Percentiles rank a stretch among this genome's conserved stretches.
Conservation (phyloP, 2,113 vertebrate species). For the Amblyopsis rosae region DNA sequence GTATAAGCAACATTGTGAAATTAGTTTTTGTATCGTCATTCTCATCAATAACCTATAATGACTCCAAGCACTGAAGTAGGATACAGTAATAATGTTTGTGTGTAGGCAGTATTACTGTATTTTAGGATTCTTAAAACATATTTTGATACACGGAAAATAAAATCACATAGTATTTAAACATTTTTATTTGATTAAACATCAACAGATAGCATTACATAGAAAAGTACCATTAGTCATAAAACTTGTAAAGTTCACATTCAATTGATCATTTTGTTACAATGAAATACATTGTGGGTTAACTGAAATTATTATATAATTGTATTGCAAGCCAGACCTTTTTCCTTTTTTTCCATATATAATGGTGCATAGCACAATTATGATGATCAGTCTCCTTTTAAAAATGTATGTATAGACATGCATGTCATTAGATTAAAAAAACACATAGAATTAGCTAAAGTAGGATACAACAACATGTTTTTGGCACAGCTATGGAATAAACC, state of each 20-base stretch:
- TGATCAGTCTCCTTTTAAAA: no score
- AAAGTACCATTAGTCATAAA: neutral
- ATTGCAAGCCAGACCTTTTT: neutral
- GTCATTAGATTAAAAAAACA: no score
- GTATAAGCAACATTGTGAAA: neutral
- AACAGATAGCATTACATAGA: neutral
- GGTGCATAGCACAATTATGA: no score
- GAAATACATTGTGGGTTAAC: neutral
- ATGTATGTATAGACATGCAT: no score
- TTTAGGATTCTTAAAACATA: conserved; percentile 17
- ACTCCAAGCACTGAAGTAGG: neutral
- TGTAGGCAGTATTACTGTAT: conserved; percentile 27
- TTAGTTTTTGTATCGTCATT: neutral
- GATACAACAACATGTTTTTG: no score
- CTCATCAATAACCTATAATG: neutral
- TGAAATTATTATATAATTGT: neutral
- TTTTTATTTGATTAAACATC: conserved; percentile 17
- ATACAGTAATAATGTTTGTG: neutral
- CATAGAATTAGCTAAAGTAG: no score
- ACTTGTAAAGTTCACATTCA: neutral
- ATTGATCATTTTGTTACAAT: neutral
- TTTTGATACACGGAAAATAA: conserved; percentile 54
- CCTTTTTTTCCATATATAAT: no score
- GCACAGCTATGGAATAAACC: no score
- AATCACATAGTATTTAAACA: conserved; percentile 49